Conservation (phyloP, 2,113 vertebrate genomes). For the Anarhynchus alexandrinus region DNA sequence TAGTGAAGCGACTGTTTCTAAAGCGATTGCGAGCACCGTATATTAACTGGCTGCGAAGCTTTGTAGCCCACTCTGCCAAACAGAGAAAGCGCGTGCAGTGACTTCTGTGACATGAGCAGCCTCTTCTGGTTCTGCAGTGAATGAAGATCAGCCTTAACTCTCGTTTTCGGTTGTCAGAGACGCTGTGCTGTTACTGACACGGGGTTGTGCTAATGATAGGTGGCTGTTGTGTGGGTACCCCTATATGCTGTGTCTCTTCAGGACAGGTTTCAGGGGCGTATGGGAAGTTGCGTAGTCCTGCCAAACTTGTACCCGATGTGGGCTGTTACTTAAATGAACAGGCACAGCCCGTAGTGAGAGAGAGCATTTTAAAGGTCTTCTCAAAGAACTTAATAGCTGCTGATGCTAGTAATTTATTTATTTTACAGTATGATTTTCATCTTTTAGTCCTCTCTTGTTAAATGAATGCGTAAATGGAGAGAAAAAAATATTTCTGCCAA, state of each 20-base stretch:
- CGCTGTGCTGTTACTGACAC: fast-evolving
- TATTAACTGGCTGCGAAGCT: background rate
- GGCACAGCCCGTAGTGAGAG: background rate
- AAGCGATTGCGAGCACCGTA: background rate
- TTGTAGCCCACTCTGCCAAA: fast-evolving
- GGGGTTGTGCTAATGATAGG: background rate
- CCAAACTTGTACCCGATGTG: background rate
- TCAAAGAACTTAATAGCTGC: background rate
- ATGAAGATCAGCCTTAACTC: background rate
- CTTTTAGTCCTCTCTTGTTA: background rate
- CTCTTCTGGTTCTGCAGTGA: slow-evolving; percentile 9
- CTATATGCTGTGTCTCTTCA: background rate
- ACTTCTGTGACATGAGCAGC: background rate
- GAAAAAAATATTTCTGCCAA: background rate
- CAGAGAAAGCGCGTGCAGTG: fast-evolving
- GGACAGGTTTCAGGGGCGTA: background rate
- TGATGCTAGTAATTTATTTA: background rate
- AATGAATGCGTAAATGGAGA: background rate
- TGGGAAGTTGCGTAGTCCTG: background rate
- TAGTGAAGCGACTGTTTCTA: background rate
- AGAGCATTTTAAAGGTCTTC: background rate
- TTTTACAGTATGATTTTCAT: background rate
- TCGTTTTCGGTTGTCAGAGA: background rate
- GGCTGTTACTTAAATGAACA: background rate
- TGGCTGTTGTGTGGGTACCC: background rate